Percentiles rank a stretch among this genome's conserved stretches.
Evolutionary conservation across 2,888 invertebrate genomes (phyloP).

Genomic region (Chrysodeixis includens): DNA sequence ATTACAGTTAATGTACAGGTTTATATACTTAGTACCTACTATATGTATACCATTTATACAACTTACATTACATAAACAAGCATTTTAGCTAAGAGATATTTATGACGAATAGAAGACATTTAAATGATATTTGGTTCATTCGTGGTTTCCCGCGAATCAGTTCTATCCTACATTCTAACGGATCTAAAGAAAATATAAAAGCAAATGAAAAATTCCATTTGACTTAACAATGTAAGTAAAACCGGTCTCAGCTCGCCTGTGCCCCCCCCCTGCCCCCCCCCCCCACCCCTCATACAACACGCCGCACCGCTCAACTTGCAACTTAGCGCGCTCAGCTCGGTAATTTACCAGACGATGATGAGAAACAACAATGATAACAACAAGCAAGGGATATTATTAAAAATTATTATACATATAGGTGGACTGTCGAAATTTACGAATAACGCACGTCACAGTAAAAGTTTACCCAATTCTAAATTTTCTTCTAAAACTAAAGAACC

Average conservation of each 20-base stretch:
- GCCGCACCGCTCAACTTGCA: too few species aligned
- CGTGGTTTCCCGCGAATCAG: constrained; percentile 22
- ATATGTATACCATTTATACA: too few species aligned
- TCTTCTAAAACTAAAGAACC: constrained; percentile 17
- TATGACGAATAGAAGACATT: too few species aligned
- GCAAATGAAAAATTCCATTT: constrained; percentile 7
- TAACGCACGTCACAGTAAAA: constrained; percentile 22
- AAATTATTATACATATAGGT: too few species aligned
- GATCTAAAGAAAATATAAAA: constrained; percentile 3
- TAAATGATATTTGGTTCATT: background rate
- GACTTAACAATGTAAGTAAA: constrained; percentile 11
- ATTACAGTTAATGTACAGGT: too few species aligned
- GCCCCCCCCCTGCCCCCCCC: background rate
- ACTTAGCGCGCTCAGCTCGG: too few species aligned
- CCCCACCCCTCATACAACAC: background rate
- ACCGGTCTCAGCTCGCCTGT: background rate
- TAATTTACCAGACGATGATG: background rate
- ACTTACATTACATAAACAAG: too few species aligned
- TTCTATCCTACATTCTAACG: constrained; percentile 11
- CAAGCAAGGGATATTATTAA: constrained; percentile 26
- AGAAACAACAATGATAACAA: too few species aligned
- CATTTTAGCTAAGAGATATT: too few species aligned
- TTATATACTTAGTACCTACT: too few species aligned
- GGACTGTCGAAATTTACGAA: too few species aligned
- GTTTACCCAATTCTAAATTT: constrained; percentile 28